Evolutionary conservation across 2,797 vertebrate species (phyloP).

Genomic region (Neoniphon sammara): DNA sequence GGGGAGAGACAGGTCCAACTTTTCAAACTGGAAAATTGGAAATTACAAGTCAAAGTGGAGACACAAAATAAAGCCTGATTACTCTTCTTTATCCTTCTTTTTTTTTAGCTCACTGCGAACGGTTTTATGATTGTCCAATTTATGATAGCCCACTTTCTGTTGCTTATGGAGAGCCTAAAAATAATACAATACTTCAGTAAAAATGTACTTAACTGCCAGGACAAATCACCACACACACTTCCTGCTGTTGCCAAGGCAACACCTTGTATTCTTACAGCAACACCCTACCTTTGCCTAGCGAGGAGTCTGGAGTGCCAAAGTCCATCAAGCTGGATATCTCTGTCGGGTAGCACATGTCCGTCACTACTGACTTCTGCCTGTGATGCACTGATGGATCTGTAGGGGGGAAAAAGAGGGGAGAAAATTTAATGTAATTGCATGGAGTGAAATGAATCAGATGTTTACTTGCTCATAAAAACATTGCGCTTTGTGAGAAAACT

Average conservation of each 20-base stretch:
- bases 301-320: constrained; percentile 83
- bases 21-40: no score
- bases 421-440: background rate
- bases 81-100: no score
- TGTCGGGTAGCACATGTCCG: constrained; percentile 83
- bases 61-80: no score
- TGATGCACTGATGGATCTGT: constrained; percentile 79
- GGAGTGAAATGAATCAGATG: background rate
- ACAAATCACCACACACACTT: constrained; percentile 64
- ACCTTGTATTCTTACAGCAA: constrained; percentile 38
- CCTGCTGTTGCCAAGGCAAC: constrained; percentile 73
- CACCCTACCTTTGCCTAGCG: constrained; percentile 82
- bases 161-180: no score
- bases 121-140: no score
- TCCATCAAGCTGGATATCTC: constrained; percentile 85
- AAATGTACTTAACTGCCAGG: constrained; percentile 55
- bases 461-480: constrained; percentile 4
- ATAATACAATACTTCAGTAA: no score
- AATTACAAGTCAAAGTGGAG: no score
- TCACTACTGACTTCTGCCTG: constrained; percentile 81
- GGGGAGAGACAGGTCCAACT: no score
- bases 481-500: background rate
- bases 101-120: no score
- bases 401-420: constrained; percentile 4
- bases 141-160: no score